Evolutionary conservation across 2,113 vertebrate species (phyloP), one percentile per base, ranked within the genome.

Genomic region (Physeter macrocephalus): DNA sequence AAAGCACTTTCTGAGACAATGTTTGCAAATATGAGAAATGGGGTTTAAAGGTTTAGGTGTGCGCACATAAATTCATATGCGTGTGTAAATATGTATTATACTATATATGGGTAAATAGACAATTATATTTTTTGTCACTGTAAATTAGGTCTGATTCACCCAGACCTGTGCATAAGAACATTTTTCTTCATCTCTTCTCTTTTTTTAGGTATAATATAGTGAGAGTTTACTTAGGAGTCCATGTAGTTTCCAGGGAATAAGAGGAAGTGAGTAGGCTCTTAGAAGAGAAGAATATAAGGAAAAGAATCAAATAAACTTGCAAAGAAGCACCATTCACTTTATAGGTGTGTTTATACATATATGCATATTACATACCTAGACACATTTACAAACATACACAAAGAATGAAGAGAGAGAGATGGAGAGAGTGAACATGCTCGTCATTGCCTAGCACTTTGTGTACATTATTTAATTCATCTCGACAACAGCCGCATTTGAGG

Each of bases 401-500:
- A 3, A 36, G 23, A 88, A 31, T 74, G 36, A 78, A 25, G 12
- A 82, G 1, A 74, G 31, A 74, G 15, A 52, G 20, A 20, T 8
- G 18, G 27, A 3, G 61, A 59, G 21, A 71, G 0, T 57, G 20
- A 67, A 81, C 23, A 8, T 6, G 3, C 1, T 27, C 27, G 49
- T n/a, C 31, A n/a, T 43, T 41, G 14, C 13, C 27, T 43, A 84
- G 8, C 6, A 39, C 6, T 87, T 36, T 18, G 36, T 39, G 8
- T 11, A 18, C 61, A 71, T 31, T 41, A 57, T 69, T 59, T 67
- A 92, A 88, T 69, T 77, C 39, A 49, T 64, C 15, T 17, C 72
- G 5, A 62, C 23, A 39, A 39, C 4, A 62, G 34, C 13, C 0
- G 2, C 12, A 2, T 25, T 20, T 46, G 15, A 64, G 39, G 3